Conservation (phyloP, 2,797 vertebrate species). For the Nasua narica region DNA sequence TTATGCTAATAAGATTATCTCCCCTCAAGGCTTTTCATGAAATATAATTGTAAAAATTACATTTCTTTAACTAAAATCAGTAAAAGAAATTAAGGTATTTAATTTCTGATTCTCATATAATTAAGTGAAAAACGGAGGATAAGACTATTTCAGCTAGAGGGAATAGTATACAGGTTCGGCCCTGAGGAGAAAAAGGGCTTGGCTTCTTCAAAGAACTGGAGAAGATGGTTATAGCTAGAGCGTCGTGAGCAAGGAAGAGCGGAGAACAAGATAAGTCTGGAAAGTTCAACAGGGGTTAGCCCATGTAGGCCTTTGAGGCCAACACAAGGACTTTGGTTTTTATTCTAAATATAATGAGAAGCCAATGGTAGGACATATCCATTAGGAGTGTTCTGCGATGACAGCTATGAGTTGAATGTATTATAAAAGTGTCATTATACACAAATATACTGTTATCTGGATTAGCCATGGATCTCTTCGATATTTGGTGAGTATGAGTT, state of each 20-base stretch:
- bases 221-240: neutral
- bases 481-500: neutral
- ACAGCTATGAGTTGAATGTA: neutral
- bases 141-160: conserved; percentile 27
- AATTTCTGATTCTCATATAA: conserved; percentile 61
- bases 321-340: conserved; percentile 31
- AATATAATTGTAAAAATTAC: conserved; percentile 68
- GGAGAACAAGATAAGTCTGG: neutral
- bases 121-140: conserved; percentile 57
- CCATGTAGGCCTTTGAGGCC: neutral
- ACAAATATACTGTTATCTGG: neutral
- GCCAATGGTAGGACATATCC: neutral
- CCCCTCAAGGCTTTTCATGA: conserved; percentile 67
- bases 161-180: neutral
- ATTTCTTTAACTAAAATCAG: conserved; percentile 70
- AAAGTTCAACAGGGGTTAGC: neutral
- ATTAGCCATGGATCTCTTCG: neutral
- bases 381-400: neutral
- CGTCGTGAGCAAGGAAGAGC: neutral
- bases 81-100: conserved; percentile 71
- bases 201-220: conserved; percentile 22
- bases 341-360: neutral
- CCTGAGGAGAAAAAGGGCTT: neutral
- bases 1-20: conserved; percentile 65
- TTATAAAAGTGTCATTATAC: neutral